Percentiles rank a stretch among this genome's conserved stretches.
Conservation (phyloP, 2,888 invertebrate genomes). For the Leptinotarsa haldemani region DNA sequence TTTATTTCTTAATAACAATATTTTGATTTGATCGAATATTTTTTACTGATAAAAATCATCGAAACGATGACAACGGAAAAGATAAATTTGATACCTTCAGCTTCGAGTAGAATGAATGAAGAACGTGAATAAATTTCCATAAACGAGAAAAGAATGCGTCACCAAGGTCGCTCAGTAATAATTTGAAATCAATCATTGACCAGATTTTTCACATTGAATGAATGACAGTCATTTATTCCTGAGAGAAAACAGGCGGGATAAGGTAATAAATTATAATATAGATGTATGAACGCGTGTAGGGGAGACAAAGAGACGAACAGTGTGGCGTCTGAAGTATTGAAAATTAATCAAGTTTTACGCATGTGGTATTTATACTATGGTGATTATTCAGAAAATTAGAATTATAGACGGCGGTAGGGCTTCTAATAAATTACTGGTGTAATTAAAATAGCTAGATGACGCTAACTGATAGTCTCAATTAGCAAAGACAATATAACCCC, state of each 20-base stretch:
- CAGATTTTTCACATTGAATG: conserved; percentile 27
- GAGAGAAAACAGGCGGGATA: conserved; percentile 21
- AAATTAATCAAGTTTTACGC: conserved; percentile 44
- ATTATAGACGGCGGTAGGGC: conserved; percentile 54
- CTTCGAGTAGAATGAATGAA: background rate
- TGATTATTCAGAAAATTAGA: conserved; percentile 49
- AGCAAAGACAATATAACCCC: conserved; percentile 58
- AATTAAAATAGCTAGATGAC: conserved; percentile 61
- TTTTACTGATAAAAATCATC: too few species aligned
- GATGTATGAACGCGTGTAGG: conserved; percentile 34
- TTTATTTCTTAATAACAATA: too few species aligned
- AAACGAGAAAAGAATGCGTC: background rate
- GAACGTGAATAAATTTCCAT: background rate
- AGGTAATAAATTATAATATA: conserved; percentile 36
- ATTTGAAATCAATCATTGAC: background rate
- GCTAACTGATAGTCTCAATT: conserved; percentile 63
- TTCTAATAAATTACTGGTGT: conserved; percentile 55
- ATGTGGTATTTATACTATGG: conserved; percentile 43
- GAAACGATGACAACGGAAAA: background rate
- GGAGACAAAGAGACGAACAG: conserved; percentile 31
- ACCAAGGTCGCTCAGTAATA: background rate
- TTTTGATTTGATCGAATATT: too few species aligned
- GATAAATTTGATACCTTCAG: background rate
- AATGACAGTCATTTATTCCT: conserved; percentile 31
- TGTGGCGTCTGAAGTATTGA: conserved; percentile 33